A percentile compares a stretch with the other conserved stretches of the same genome.
Conservation (phyloP, 2,888 invertebrate genomes). For the Philereme transversata region DNA sequence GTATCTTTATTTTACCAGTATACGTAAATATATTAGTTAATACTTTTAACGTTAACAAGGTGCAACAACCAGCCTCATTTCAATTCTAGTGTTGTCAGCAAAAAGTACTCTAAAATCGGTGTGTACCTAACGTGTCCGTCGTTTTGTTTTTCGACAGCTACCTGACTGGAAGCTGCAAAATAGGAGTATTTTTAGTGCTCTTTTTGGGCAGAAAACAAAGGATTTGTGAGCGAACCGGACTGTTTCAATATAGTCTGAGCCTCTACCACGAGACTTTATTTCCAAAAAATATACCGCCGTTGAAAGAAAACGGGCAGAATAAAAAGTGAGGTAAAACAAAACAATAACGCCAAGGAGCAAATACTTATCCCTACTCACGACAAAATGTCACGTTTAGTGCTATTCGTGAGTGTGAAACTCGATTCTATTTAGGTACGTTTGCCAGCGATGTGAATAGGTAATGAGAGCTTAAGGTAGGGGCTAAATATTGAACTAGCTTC, state of each 20-base stretch:
- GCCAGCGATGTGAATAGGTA: constrained; percentile 47
- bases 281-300: constrained; percentile 15
- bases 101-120: constrained; percentile 41
- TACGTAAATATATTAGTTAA: too few species aligned
- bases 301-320: constrained; percentile 16
- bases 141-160: constrained; percentile 50
- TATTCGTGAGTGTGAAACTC: constrained; percentile 42
- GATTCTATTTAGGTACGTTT: constrained; percentile 44
- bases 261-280: constrained; percentile 30
- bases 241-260: constrained; percentile 37
- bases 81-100: constrained; percentile 43
- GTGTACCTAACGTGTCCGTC: constrained; percentile 43
- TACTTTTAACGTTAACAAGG: background rate
- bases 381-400: constrained; percentile 46
- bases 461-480: constrained; percentile 49
- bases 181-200: constrained; percentile 45
- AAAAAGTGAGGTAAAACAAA: constrained; percentile 26
- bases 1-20: background rate
- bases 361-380: constrained; percentile 40
- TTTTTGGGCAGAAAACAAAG: constrained; percentile 52
- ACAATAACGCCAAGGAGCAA: constrained; percentile 35
- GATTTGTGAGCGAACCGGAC: constrained; percentile 43
- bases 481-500: constrained; percentile 61
- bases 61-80: constrained; percentile 16
- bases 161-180: constrained; percentile 49